Base-by-base conservation (phyloP, 2,797 vertebrate genomes). In the Anguilla marmorata region DNA sequence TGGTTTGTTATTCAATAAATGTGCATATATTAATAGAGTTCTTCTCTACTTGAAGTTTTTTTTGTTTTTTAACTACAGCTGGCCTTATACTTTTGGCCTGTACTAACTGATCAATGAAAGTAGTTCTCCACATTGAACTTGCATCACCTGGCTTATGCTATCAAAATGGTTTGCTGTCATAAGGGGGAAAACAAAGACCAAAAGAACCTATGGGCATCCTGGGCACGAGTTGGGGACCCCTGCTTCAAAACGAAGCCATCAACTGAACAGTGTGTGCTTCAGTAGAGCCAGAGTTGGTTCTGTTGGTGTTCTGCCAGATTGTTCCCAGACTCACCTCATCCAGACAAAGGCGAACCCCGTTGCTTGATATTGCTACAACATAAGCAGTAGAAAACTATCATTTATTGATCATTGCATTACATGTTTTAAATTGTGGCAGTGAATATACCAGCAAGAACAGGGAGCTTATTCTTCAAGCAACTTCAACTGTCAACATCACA, bases 371-470 rank as follows among this genome's bases (percentile, higher is more conserved):
- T 95, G 92, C 93, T 96, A 93, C 93, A 82, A 94, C 95, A 95
- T 93, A 92, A 41, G 91, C 95, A 97, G 97, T 98, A 98, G 95
- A 98, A 99, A 98, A 98, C 97, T 98, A 98, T 98, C 95, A 96
- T 99, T 99, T 98, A 98, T 97, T 98, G 96, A 97, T 97, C 96
- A 96, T 96, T 96, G 95, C 97, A 95, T 97, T 97, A 97, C 95
- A 97, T 95, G 95, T 96, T 96, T 97, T 93, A 96, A 97, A 97
- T 96, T 94, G 96, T 97, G 97, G 97, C 97, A 98, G 97, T 97
- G 97, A 97, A 95, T 93, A 95, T 97, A 96, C 96, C 95, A 96
- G 95, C 96, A 96, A 97, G 95, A 97, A 96, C 93, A 82, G 41
- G 41, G 79, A 82, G 79, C 87, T 93, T 96, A 41, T 76, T 88